phyloP scores from a whole-genome alignment of 2,113 vertebrate species.

The Odocoileus hemionus region DNA sequence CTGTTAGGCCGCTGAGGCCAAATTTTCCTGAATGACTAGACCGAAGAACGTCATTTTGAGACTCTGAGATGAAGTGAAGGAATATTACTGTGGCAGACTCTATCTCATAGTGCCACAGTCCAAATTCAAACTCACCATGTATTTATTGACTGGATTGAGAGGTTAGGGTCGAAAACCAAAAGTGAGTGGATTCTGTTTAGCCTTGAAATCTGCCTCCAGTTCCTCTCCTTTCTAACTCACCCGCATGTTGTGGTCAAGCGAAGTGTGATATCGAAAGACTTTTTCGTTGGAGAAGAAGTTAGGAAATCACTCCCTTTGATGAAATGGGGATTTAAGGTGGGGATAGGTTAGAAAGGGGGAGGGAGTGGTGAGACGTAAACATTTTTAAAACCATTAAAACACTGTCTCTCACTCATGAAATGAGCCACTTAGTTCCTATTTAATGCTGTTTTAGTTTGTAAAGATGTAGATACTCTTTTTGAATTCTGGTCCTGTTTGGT shows the following conservation, averaged over 20 bases:
- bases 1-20: not conserved
- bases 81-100: not conserved
- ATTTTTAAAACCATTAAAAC: conserved; percentile 50
- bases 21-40: not conserved
- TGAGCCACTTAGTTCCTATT: conserved; percentile 50
- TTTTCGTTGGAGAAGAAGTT: conserved; percentile 11
- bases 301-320: not conserved
- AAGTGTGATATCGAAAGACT: not conserved
- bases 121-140: not conserved
- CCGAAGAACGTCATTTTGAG: conserved; percentile 9
- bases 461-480: not conserved
- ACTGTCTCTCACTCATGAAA: conserved; percentile 32
- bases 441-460: conserved; percentile 43
- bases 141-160: conserved; percentile 57
- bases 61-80: not conserved
- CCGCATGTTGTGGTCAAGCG: not conserved
- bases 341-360: not conserved
- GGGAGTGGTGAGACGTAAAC: not conserved
- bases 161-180: conserved; percentile 40
- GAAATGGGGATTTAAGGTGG: not conserved
- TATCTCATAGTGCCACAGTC: conserved; percentile 17
- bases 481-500: conserved; percentile 21
- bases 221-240: not conserved
- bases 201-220: not conserved
- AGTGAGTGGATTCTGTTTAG: not conserved